phyloP scores from a whole-genome alignment of 37 sponge, comb jelly and placozoan species.

The Theonella swinhoei region DNA sequence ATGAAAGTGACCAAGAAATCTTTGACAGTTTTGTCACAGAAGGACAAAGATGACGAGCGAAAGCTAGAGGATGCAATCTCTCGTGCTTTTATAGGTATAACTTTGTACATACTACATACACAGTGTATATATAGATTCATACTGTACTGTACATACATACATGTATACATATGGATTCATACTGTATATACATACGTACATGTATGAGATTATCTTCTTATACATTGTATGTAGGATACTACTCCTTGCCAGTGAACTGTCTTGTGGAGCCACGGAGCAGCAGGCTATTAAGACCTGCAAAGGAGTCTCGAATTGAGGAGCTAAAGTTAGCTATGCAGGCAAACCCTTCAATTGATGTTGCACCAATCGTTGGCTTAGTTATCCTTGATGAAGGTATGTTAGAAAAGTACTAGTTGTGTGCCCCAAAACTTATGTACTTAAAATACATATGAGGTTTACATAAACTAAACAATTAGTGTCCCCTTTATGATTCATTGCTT shows the following conservation, averaged over 20 bases:
- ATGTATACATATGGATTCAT: too few species aligned
- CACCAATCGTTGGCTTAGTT: constrained; percentile 4
- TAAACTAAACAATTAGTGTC: too few species aligned
- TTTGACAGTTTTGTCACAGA: background rate
- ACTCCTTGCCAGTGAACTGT: background rate
- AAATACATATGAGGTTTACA: too few species aligned
- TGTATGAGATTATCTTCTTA: too few species aligned
- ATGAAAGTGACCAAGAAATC: constrained; percentile 2
- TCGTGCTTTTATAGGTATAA: constrained; percentile 2
- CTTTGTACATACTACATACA: too few species aligned
- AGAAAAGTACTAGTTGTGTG: too few species aligned
- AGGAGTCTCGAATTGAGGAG: background rate
- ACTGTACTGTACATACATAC: too few species aligned
- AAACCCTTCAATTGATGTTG: background rate
- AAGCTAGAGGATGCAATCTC: constrained; percentile 7
- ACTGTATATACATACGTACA: too few species aligned
- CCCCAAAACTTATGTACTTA: too few species aligned
- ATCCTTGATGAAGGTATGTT: background rate
- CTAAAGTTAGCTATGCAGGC: background rate
- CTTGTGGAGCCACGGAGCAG: constrained; percentile 1
- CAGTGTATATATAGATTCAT: too few species aligned
- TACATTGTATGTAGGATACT: constrained; percentile 6
- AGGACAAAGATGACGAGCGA: background rate
- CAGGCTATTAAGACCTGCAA: background rate
- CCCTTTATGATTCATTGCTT: too few species aligned